Evolutionary conservation across 2,888 invertebrate genomes (phyloP).

Genomic region (Ennomos quercinarius): DNA sequence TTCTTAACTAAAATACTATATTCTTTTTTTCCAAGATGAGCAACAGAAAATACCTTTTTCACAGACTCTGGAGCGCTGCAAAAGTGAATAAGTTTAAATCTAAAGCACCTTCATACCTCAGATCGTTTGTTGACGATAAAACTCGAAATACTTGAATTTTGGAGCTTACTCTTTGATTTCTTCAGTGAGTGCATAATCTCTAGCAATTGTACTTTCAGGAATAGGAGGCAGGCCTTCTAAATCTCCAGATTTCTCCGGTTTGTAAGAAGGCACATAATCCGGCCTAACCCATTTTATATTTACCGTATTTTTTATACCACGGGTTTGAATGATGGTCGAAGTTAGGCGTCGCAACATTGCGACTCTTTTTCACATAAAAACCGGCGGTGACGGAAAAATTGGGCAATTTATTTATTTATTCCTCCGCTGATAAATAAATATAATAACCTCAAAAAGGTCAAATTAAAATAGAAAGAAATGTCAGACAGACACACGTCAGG

Average conservation of each 20-base stretch:
- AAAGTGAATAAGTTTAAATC: slow-evolving; percentile 35
- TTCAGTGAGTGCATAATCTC: slow-evolving; percentile 85
- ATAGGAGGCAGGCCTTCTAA: slow-evolving; percentile 84
- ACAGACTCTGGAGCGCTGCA: slow-evolving; percentile 90
- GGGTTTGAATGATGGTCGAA: slow-evolving; percentile 70
- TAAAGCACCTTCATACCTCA: not conserved
- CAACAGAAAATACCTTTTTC: slow-evolving; percentile 89
- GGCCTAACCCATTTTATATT: slow-evolving; percentile 93
- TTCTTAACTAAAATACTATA: slow-evolving; percentile 78
- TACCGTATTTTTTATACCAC: slow-evolving; percentile 88
- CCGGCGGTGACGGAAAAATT: too few species aligned
- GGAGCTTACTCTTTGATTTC: slow-evolving; percentile 89
- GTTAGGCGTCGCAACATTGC: slow-evolving; percentile 68
- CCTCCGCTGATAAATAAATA: too few species aligned
- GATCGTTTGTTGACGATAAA: not conserved
- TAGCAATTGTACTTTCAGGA: slow-evolving; percentile 78
- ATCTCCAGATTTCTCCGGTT: slow-evolving; percentile 90
- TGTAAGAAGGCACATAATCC: slow-evolving; percentile 87
- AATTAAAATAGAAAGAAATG: too few species aligned
- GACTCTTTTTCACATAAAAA: slow-evolving; percentile 10
- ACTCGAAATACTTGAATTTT: not conserved
- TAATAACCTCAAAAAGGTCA: too few species aligned
- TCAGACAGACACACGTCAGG: too few species aligned
- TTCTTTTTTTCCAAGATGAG: slow-evolving; percentile 86
- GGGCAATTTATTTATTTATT: too few species aligned